Evolutionary conservation across 2,888 invertebrate genomes (phyloP), one percentile per base, ranked within the genome.

Genomic region (Eueremaeus valkanovi): DNA sequence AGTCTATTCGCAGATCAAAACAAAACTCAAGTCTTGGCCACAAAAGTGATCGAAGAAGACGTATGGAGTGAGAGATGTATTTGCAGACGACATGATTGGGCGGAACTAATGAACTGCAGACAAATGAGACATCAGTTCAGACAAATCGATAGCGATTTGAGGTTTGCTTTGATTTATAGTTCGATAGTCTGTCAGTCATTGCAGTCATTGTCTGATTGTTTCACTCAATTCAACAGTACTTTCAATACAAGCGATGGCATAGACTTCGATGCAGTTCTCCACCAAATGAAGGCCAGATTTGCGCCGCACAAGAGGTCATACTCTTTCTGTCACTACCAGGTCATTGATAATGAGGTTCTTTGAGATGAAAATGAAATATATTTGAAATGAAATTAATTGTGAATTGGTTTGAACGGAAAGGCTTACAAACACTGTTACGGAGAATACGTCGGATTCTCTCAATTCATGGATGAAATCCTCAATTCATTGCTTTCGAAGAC

Each of bases 371-470:
- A n/a, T n/a, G n/a, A n/a, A n/a, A n/a, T n/a, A n/a, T n/a, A n/a
- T n/a, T 70, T 18, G 21, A 27, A 24, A 21, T 51, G 31, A 16
- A n/a, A 42, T n/a, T 29, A 6, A 33, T 8, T 42, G n/a, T 8
- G n/a, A 18, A n/a, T 61, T n/a, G 45, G 63, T 58, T 24, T 76
- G 55, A 42, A 61, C 49, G 18, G 79, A 58, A 27, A 87, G 86
- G 85, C 96, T 79, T 90, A 91, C 83, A 87, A 95, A 80, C 88
- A 90, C 81, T 97, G 96, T 82, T 93, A 93, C 85, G 97, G 97
- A 18, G 90, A 95, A 83, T 91, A 97, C 86, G 90, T 94, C 16
- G 97, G 94, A 0, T 98, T 97, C 83, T 94, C 94, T 83, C 93
- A 94, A 89, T 97, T 98, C 85, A 89, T 92, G 84, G 97, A 98